A percentile compares a stretch with the other conserved stretches of the same genome.
Conservation (phyloP, 2,888 invertebrate genomes). For the Chaitophorus viminalis region DNA sequence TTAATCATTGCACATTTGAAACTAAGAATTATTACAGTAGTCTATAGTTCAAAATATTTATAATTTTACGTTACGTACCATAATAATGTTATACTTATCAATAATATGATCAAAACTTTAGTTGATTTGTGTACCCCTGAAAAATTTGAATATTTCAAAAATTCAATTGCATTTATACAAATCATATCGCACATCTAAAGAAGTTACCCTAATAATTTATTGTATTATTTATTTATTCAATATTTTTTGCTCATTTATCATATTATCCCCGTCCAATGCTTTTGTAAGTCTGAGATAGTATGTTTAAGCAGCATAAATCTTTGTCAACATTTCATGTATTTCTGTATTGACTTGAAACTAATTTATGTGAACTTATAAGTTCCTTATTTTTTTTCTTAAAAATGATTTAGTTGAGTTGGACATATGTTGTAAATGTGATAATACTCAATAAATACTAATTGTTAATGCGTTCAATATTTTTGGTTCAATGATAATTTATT, state of each 20-base stretch:
- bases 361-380: slow-evolving; percentile 32
- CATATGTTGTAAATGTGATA: slow-evolving; percentile 49
- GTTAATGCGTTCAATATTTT: slow-evolving; percentile 28
- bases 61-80: background rate
- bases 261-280: slow-evolving; percentile 54
- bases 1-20: background rate
- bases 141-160: slow-evolving; percentile 18
- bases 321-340: slow-evolving; percentile 16
- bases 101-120: background rate
- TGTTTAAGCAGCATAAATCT: slow-evolving; percentile 30
- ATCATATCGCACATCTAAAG: slow-evolving; percentile 44
- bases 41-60: slow-evolving; percentile 17
- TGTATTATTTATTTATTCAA: slow-evolving; percentile 42
- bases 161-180: slow-evolving; percentile 46
- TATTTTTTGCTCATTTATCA: slow-evolving; percentile 31
- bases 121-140: slow-evolving; percentile 22
- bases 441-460: slow-evolving; percentile 36
- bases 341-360: slow-evolving; percentile 46
- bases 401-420: slow-evolving; percentile 35
- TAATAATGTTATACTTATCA: background rate
- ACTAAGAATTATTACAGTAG: background rate
- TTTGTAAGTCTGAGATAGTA: slow-evolving; percentile 48
- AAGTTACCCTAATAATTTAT: slow-evolving; percentile 45
- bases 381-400: slow-evolving; percentile 25
- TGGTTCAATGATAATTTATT: slow-evolving; percentile 41